A percentile compares a stretch with the other conserved stretches of the same genome.
Conservation (phyloP, 2,113 vertebrate genomes). For the Pangasianodon gigas region DNA sequence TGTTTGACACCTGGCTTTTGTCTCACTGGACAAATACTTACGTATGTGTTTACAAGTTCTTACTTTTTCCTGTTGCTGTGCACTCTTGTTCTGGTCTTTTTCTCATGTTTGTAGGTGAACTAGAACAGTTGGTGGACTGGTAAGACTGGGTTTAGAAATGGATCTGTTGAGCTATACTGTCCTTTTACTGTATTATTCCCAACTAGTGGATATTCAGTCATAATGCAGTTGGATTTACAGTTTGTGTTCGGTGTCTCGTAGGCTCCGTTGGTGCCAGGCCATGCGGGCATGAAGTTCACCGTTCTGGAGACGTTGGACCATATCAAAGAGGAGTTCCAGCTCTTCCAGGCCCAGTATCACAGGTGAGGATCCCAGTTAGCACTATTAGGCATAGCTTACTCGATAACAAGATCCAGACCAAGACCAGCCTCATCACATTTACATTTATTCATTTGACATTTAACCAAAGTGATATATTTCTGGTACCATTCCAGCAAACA, state of each 20-base stretch:
- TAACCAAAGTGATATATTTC: neutral
- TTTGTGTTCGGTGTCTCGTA: slow-evolving; percentile 13
- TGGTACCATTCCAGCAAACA: neutral
- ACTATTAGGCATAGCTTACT: neutral
- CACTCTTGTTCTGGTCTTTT: neutral
- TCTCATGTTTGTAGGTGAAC: neutral
- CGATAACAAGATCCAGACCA: neutral
- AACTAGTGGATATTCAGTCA: neutral
- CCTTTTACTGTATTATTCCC: neutral
- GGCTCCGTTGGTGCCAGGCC: slow-evolving; percentile 54
- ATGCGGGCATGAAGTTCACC: slow-evolving; percentile 55
- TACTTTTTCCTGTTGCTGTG: neutral
- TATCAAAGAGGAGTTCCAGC: slow-evolving; percentile 60
- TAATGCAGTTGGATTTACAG: neutral
- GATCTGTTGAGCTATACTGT: neutral
- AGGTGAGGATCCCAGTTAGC: slow-evolving; percentile 25
- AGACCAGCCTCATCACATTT: neutral
- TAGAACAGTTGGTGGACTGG: neutral
- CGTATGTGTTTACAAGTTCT: neutral
- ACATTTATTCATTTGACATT: neutral
- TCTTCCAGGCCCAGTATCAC: slow-evolving; percentile 60
- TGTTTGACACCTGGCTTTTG: neutral
- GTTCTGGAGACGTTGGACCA: slow-evolving; percentile 57
- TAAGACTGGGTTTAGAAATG: neutral
- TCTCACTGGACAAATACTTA: neutral